Percentiles rank a stretch among this genome's conserved stretches.
Conservation (phyloP, 2,113 vertebrate genomes). For the Panthera tigris region DNA sequence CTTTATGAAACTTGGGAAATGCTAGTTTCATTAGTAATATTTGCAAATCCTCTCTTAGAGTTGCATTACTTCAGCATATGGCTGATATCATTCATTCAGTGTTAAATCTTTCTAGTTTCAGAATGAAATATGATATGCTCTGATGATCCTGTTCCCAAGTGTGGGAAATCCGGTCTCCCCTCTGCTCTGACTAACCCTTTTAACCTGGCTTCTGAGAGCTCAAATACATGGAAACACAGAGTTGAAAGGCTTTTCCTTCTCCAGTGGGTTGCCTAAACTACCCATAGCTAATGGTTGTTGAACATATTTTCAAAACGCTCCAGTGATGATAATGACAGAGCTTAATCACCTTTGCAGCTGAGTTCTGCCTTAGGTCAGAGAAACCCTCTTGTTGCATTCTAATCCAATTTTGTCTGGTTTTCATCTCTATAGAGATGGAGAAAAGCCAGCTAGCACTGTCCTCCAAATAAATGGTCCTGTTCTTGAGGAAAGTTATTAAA, state of each 20-base stretch:
- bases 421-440: slow-evolving; percentile 53
- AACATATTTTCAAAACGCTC: neutral
- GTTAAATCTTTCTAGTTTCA: slow-evolving; percentile 26
- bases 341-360: slow-evolving; percentile 30
- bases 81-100: neutral
- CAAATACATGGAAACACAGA: neutral
- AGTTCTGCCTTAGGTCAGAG: slow-evolving; percentile 41
- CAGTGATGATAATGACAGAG: neutral
- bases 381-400: slow-evolving; percentile 39
- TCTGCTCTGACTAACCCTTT: neutral
- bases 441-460: slow-evolving; percentile 33
- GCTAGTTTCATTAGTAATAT: neutral
- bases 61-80: neutral
- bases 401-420: slow-evolving; percentile 59
- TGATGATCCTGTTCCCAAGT: neutral
- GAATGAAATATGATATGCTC: neutral
- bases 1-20: neutral
- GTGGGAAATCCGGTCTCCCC: neutral
- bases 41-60: neutral
- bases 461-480: slow-evolving; percentile 36
- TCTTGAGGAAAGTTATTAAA: slow-evolving; percentile 50
- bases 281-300: neutral
- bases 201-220: slow-evolving; percentile 11
- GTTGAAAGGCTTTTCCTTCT: slow-evolving; percentile 23
- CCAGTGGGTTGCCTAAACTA: neutral